Percentiles rank a stretch among this genome's conserved stretches.
phyloP scores from a whole-genome alignment of 2,797 vertebrate genomes.

The Benthosema pterotum region DNA sequence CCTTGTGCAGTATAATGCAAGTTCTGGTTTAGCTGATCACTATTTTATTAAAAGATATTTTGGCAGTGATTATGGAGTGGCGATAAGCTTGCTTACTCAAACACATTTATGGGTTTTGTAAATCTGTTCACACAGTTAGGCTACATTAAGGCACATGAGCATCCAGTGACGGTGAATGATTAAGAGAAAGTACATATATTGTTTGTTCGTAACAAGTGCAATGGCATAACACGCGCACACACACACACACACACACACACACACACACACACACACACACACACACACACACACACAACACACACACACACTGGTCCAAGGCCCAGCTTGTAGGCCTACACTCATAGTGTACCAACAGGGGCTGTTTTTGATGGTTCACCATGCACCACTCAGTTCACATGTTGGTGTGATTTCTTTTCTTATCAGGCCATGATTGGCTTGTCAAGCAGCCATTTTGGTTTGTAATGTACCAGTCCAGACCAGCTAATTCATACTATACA shows the following conservation, averaged over 20 bases:
- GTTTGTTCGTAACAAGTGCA: no score
- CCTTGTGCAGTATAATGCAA: constrained; percentile 1
- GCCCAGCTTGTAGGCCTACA: no score
- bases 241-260: no score
- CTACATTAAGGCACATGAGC: constrained; percentile 15
- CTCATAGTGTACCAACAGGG: no score
- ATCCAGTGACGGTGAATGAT: constrained; percentile 12
- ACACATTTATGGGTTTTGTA: constrained; percentile 25
- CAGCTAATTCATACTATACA: neutral
- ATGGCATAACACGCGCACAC: no score
- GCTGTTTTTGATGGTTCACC: no score
- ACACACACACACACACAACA: no score
- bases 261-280: no score
- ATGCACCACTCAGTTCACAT: no score
- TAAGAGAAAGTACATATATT: constrained; percentile 3
- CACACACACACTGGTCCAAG: no score
- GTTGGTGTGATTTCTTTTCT: no score
- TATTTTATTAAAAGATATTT: constrained; percentile 11
- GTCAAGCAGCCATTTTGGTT: constrained; percentile 15
- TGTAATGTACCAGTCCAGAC: constrained; percentile 19
- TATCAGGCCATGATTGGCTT: neutral
- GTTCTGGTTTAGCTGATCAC: constrained; percentile 20
- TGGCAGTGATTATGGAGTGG: constrained; percentile 17
- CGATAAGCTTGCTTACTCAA: constrained; percentile 11
- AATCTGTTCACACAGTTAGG: constrained; percentile 22